A percentile compares a stretch with the other conserved stretches of the same genome.
These are phyloP conservation scores for Aphaenogaster ashmeadi DNA, from an alignment of 1,140 invertebrate species.

Conservation along the genomic window DNA sequence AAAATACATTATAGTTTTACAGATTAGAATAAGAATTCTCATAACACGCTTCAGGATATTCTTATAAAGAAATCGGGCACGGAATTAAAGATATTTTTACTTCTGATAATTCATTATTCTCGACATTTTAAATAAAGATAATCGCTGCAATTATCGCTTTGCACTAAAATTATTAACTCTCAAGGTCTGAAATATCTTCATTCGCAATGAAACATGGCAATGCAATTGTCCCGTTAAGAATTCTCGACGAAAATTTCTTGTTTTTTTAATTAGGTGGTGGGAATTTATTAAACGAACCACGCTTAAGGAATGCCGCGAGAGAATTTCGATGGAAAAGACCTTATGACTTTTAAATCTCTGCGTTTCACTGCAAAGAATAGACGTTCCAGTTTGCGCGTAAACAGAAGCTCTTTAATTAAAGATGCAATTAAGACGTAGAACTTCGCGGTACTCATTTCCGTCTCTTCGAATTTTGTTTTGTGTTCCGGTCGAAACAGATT, in stretches of 20 bases:
- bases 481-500: conserved; percentile 6
- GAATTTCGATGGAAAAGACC: conserved; percentile 14
- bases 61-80: background rate
- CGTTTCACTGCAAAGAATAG: conserved; percentile 7
- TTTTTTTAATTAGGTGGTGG: background rate
- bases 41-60: background rate
- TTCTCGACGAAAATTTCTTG: background rate
- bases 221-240: background rate
- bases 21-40: background rate
- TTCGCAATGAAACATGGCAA: background rate
- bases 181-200: background rate
- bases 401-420: conserved; percentile 50
- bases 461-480: conserved; percentile 1
- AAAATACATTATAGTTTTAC: background rate
- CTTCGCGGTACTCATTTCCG: background rate
- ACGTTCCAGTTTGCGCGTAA: conserved; percentile 32
- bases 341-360: conserved; percentile 41
- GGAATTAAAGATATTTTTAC: background rate
- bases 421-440: conserved; percentile 41
- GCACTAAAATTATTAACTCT: background rate
- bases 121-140: background rate
- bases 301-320: background rate
- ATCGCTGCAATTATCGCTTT: background rate
- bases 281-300: conserved; percentile 38
- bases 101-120: background rate